Conservation (phyloP, 2,113 vertebrate species). For the Dunckerocampus dactyliophorus region DNA sequence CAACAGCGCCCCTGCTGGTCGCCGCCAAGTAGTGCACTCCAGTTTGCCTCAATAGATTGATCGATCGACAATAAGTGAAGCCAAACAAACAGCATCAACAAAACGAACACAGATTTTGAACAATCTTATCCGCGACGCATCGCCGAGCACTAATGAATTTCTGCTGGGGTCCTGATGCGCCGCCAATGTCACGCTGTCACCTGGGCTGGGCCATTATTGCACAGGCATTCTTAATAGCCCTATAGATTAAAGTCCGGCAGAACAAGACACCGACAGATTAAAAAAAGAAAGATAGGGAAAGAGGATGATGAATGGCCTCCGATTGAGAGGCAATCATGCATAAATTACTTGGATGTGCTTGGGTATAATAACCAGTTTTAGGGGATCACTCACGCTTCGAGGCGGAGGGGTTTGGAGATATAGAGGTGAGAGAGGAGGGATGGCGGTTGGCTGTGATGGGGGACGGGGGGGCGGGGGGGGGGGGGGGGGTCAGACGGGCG, state of each 20-base stretch:
- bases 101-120: neutral
- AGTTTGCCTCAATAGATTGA: neutral
- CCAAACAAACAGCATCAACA: neutral
- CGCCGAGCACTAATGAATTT: neutral
- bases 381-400: conserved; percentile 55
- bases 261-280: conserved; percentile 74
- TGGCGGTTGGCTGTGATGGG: neutral
- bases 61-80: neutral
- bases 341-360: conserved; percentile 73
- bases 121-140: too few relatives aligned
- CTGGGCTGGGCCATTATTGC: conserved; percentile 65
- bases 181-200: conserved; percentile 67
- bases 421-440: neutral
- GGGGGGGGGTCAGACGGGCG: conserved; percentile 35
- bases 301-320: conserved; percentile 70
- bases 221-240: conserved; percentile 66
- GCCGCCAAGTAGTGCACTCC: too few relatives aligned
- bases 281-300: conserved; percentile 73
- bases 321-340: conserved; percentile 74
- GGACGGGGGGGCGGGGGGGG: conserved; percentile 13
- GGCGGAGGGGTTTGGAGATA: conserved; percentile 24
- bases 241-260: conserved; percentile 74
- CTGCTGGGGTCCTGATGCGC: neutral
- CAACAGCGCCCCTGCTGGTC: too few relatives aligned
- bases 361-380: conserved; percentile 74